These are phyloP conservation scores for Pluvialis apricaria DNA, from an alignment of 2,113 vertebrate species.

Conservation along the genomic window DNA sequence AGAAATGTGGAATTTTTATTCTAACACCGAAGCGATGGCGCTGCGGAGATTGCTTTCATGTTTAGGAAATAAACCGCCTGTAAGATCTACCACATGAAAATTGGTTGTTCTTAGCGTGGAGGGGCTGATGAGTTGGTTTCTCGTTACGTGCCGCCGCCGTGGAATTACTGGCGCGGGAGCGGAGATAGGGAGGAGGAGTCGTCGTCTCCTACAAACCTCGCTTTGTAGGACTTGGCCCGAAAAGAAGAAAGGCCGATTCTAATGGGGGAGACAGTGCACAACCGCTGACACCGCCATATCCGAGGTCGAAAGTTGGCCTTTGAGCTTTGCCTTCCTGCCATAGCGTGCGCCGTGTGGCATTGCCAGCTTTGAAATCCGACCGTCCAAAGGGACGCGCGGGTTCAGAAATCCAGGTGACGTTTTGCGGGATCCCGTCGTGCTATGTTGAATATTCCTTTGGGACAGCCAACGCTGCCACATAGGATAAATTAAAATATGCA, in stretches of 20 bases:
- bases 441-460: neutral
- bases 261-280: neutral
- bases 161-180: neutral
- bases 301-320: neutral
- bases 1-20: neutral
- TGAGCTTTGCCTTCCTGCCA: neutral
- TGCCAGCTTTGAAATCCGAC: neutral
- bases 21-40: neutral
- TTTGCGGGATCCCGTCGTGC: neutral
- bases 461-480: neutral
- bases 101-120: neutral
- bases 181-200: neutral
- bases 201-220: rapidly evolving
- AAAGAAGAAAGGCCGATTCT: neutral
- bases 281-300: neutral
- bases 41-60: neutral
- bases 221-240: neutral
- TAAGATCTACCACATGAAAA: neutral
- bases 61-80: neutral
- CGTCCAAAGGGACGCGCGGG: neutral
- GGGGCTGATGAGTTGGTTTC: neutral
- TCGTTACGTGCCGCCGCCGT: rapidly evolving
- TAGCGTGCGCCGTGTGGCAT: neutral
- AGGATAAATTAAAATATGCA: neutral
- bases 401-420: neutral